These are phyloP conservation scores for Jaculus jaculus DNA, from an alignment of 2,113 vertebrate species.

Conservation along the genomic window DNA sequence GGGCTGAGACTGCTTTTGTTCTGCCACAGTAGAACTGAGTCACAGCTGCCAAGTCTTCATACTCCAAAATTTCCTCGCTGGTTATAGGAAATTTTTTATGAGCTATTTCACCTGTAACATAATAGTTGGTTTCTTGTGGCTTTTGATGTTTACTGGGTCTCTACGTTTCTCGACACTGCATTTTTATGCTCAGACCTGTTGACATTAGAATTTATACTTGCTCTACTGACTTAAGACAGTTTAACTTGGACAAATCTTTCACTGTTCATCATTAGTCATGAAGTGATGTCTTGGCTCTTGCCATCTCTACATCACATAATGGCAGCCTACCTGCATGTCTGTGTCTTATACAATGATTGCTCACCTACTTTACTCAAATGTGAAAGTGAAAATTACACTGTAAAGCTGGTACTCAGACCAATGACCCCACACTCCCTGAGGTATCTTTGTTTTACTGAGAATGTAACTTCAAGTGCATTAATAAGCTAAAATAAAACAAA, in stretches of 20 bases:
- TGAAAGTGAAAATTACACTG: not conserved
- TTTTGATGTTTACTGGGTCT: not conserved
- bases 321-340: not conserved
- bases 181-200: not conserved
- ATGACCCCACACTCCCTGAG: not conserved
- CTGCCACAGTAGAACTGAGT: not conserved
- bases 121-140: not conserved
- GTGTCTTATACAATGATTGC: not conserved
- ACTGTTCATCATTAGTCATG: not conserved
- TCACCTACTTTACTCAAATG: not conserved
- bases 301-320: not conserved
- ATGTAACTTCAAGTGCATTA: slow-evolving; percentile 43
- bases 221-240: not conserved
- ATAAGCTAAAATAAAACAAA: slow-evolving; percentile 41
- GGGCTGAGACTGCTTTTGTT: not conserved
- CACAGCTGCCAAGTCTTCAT: not conserved
- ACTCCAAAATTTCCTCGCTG: not conserved
- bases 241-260: not conserved
- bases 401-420: not conserved
- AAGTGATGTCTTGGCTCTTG: not conserved
- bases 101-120: not conserved
- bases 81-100: not conserved
- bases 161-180: not conserved
- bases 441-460: slow-evolving; percentile 37
- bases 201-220: not conserved